phyloP scores from a whole-genome alignment of 2,797 vertebrate genomes.

The Ibycter americanus region DNA sequence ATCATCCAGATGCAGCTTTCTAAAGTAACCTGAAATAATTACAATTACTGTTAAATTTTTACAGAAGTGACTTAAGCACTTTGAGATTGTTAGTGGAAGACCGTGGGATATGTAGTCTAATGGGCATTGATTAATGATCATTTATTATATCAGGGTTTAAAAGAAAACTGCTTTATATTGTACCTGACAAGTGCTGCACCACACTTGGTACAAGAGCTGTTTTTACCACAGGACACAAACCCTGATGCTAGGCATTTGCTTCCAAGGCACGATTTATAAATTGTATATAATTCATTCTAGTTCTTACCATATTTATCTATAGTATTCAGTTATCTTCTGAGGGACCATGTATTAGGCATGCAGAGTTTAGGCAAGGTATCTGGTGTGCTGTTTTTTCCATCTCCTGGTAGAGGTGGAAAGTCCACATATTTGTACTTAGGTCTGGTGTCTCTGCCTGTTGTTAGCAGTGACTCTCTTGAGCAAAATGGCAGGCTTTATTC shows the following conservation, averaged over 20 bases:
- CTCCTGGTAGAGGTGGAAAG: not conserved
- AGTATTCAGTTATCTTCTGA: not conserved
- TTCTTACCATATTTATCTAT: not conserved
- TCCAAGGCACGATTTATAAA: not conserved
- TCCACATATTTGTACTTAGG: not conserved
- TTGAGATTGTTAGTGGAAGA: not conserved
- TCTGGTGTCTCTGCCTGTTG: not conserved
- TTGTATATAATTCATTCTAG: not conserved
- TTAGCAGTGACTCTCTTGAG: not conserved
- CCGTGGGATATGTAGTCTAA: not conserved
- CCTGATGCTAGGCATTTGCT: not conserved
- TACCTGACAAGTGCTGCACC: not conserved
- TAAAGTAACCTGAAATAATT: not conserved
- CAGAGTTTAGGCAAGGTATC: not conserved
- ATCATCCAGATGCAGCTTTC: not conserved
- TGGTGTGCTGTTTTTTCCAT: not conserved
- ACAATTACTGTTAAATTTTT: not conserved
- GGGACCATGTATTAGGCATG: not conserved
- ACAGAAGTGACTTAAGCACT: not conserved
- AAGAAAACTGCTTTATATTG: not conserved
- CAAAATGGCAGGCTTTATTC: not conserved
- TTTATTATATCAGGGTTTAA: not conserved
- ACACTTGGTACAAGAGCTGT: not conserved
- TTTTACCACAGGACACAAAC: not conserved
- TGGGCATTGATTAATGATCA: not conserved